Evolutionary conservation across 92 coral and sea anemone species (phyloP).

Genomic region (Meandrina meandrites): DNA sequence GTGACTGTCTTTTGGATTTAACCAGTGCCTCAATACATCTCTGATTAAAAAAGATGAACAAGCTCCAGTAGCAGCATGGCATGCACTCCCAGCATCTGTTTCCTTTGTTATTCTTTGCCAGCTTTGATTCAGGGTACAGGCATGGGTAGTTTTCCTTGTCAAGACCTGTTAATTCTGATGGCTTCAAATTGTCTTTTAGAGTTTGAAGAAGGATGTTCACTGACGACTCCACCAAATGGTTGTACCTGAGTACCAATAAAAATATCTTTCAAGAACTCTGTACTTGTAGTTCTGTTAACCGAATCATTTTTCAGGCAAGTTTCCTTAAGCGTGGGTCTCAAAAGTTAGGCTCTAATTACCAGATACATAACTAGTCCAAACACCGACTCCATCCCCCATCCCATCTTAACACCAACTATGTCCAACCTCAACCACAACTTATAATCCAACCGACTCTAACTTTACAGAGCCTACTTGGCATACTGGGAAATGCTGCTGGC

Average conservation of each 20-base stretch:
- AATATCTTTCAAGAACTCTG: not conserved
- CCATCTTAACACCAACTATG: too few species aligned
- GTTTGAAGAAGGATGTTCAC: conserved; percentile 80
- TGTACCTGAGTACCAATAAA: conserved; percentile 49
- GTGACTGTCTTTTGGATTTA: conserved; percentile 81
- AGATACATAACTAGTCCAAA: too few species aligned
- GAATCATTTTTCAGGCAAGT: too few species aligned
- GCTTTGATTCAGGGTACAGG: conserved; percentile 90
- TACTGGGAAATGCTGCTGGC: too few species aligned
- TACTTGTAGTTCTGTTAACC: not conserved
- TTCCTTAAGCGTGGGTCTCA: too few species aligned
- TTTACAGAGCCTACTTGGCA: too few species aligned
- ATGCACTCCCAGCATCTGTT: conserved; percentile 99
- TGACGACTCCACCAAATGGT: conserved; percentile 84
- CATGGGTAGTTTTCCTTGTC: conserved; percentile 84
- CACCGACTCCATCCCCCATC: too few species aligned
- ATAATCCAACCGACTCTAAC: too few species aligned
- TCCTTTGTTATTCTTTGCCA: conserved; percentile 93
- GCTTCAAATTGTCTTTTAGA: conserved; percentile 72
- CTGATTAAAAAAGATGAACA: conserved; percentile 86
- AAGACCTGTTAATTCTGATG: conserved; percentile 70
- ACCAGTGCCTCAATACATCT: conserved; percentile 91
- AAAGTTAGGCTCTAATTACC: too few species aligned
- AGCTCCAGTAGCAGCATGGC: conserved; percentile 97
- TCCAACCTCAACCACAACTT: too few species aligned